Conservation (phyloP, 2,113 vertebrate species). For the Pollimyrus isidori region DNA sequence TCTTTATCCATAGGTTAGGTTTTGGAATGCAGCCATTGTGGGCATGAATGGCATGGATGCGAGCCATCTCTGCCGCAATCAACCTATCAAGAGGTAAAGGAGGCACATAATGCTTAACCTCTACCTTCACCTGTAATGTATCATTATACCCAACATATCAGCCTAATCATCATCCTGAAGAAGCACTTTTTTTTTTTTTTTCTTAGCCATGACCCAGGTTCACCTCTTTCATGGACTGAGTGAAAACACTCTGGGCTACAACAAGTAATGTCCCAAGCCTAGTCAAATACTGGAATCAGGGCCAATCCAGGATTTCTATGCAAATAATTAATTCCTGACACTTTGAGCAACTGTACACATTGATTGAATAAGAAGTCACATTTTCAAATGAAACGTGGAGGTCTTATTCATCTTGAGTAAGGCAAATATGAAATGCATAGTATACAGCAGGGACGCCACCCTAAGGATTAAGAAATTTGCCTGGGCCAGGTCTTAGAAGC, state of each 20-base stretch:
- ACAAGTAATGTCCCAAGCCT: background rate
- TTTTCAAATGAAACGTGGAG: no score
- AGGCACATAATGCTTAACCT: background rate
- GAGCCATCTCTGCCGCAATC: constrained; percentile 88
- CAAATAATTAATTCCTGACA: no score
- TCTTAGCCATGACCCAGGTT: background rate
- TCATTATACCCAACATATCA: background rate
- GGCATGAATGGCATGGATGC: constrained; percentile 85
- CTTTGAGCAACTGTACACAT: no score
- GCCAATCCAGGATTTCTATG: background rate
- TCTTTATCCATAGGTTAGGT: constrained; percentile 87
- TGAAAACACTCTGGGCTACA: background rate
- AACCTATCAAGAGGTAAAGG: constrained; percentile 56
- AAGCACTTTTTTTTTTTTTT: constrained; percentile 36
- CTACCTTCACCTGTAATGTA: background rate
- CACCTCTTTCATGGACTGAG: background rate
- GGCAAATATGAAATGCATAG: no score
- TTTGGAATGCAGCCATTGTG: constrained; percentile 88
- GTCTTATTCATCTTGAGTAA: no score
- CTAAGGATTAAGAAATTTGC: no score
- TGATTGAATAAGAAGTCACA: no score
- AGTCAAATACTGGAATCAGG: background rate
- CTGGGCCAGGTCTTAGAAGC: no score
- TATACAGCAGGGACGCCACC: no score
- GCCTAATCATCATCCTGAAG: constrained; percentile 60